phyloP scores from a whole-genome alignment of 2,113 vertebrate species.

The Redunca redunca region DNA sequence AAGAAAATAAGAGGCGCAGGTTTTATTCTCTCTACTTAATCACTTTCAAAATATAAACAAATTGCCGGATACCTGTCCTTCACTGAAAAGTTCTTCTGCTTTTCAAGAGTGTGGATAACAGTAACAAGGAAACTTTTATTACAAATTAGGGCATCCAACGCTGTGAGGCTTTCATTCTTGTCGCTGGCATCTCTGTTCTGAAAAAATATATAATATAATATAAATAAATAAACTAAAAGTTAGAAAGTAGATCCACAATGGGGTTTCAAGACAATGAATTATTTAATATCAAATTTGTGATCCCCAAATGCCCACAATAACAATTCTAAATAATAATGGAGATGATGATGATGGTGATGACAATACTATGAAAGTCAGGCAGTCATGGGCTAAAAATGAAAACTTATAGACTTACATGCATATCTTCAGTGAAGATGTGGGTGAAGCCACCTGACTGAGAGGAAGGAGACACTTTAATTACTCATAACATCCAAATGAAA shows the following conservation, averaged over 20 bases:
- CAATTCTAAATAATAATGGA: constrained; percentile 26
- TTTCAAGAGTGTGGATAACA: constrained; percentile 87
- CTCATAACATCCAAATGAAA: constrained; percentile 57
- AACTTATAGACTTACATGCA: constrained; percentile 75
- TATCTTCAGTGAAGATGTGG: constrained; percentile 84
- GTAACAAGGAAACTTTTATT: constrained; percentile 86
- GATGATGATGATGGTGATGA: neutral
- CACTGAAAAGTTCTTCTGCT: constrained; percentile 86
- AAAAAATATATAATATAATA: constrained; percentile 23
- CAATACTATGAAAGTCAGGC: neutral
- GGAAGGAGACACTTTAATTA: constrained; percentile 76
- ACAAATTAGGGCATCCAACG: constrained; percentile 83
- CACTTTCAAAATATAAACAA: constrained; percentile 61
- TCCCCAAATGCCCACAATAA: constrained; percentile 38
- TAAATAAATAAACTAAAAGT: neutral
- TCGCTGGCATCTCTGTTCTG: constrained; percentile 79
- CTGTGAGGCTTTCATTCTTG: constrained; percentile 82
- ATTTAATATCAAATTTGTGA: constrained; percentile 46
- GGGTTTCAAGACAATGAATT: constrained; percentile 59
- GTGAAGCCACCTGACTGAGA: constrained; percentile 83
- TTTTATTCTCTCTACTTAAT: constrained; percentile 46
- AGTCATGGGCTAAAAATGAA: constrained; percentile 51
- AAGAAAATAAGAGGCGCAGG: neutral
- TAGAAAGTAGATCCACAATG: constrained; percentile 44
- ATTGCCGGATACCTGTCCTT: constrained; percentile 83